These are phyloP conservation scores for Rhamphomyia laevipes DNA, from an alignment of 2,888 invertebrate genomes.

Conservation along the genomic window DNA sequence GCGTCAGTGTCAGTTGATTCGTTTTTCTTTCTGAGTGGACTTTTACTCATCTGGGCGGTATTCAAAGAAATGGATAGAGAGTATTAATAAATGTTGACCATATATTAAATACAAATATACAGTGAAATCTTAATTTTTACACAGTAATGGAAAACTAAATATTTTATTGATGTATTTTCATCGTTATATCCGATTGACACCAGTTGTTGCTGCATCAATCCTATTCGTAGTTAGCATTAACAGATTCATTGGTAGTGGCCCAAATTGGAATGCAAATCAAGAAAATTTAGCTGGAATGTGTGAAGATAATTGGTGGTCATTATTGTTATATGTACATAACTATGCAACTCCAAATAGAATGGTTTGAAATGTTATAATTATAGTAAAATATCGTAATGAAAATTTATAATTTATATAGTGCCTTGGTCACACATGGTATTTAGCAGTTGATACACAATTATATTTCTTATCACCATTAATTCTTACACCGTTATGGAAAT, in stretches of 20 bases:
- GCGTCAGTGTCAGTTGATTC: constrained; percentile 44
- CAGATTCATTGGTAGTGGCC: constrained; percentile 41
- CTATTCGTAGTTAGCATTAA: constrained; percentile 40
- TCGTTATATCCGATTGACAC: constrained; percentile 42
- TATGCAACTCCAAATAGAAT: constrained; percentile 31
- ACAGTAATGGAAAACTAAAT: constrained; percentile 29
- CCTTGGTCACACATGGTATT: constrained; percentile 43
- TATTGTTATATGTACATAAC: constrained; percentile 40
- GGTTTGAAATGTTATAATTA: constrained; percentile 20
- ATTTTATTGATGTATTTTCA: constrained; percentile 35
- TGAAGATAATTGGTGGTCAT: constrained; percentile 39
- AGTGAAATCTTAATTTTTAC: neutral
- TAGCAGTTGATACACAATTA: constrained; percentile 45
- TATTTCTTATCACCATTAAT: constrained; percentile 42
- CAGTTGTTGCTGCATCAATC: constrained; percentile 41
- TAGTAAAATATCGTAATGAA: neutral
- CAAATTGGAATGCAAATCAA: constrained; percentile 35
- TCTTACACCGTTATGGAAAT: constrained; percentile 38
- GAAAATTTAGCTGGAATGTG: constrained; percentile 22
- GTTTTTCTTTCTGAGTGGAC: constrained; percentile 47
- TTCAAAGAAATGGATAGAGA: constrained; percentile 18
- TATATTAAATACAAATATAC: neutral
- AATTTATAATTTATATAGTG: constrained; percentile 25
- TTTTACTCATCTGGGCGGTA: constrained; percentile 35
- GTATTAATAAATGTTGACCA: constrained; percentile 9